Evolutionary conservation across 2,888 invertebrate genomes (phyloP).

Genomic region (Pandemis heparana): DNA sequence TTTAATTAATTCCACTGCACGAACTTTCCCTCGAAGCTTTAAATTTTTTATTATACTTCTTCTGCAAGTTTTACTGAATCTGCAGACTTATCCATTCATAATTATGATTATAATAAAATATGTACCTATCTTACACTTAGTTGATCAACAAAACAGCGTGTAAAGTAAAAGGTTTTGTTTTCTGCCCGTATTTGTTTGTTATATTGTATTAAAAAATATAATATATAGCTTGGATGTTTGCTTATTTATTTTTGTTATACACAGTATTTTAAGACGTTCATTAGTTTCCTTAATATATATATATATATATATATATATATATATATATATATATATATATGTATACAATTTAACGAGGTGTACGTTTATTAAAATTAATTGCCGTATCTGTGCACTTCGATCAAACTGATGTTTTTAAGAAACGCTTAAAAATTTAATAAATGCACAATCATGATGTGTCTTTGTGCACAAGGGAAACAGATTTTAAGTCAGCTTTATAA

Average conservation of each 20-base stretch:
- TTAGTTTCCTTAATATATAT: neutral
- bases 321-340: too few relatives aligned
- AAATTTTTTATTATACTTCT: neutral
- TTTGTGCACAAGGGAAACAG: neutral
- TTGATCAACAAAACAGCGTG: neutral
- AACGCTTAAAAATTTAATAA: neutral
- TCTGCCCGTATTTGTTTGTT: neutral
- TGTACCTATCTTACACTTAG: neutral
- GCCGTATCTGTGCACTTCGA: too few relatives aligned
- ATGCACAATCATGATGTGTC: neutral
- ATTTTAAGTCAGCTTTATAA: neutral
- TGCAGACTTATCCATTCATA: neutral
- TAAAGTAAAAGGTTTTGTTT: neutral
- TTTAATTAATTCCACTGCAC: neutral
- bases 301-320: too few relatives aligned
- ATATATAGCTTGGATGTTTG: neutral
- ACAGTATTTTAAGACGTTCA: neutral
- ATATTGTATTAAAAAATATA: neutral
- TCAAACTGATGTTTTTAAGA: too few relatives aligned
- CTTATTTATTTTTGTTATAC: too few relatives aligned
- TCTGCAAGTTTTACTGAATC: neutral
- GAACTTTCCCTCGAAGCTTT: constrained; percentile 14
- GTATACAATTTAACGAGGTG: too few relatives aligned
- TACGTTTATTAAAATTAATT: too few relatives aligned
- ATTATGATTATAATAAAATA: neutral